A percentile compares a stretch with the other conserved stretches of the same genome.
Evolutionary conservation across 1,140 invertebrate genomes (phyloP).

Genomic region (Laodelphax striatellus): DNA sequence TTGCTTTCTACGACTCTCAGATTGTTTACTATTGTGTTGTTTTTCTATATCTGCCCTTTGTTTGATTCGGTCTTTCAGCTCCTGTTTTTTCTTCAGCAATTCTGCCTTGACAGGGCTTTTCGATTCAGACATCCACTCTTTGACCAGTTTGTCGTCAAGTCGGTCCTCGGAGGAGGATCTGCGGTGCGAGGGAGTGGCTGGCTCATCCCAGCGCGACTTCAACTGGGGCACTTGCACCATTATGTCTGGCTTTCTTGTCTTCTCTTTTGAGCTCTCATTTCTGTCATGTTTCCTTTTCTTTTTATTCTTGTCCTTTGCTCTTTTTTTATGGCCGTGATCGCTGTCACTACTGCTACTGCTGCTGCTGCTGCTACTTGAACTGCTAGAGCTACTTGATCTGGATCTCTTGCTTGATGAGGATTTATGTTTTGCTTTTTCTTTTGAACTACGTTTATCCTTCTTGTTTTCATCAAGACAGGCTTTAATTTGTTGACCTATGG

Average conservation of each 20-base stretch:
- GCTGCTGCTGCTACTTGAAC: background rate
- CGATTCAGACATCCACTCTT: background rate
- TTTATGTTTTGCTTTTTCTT: background rate
- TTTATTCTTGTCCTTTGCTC: background rate
- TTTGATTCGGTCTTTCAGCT: background rate
- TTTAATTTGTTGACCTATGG: background rate
- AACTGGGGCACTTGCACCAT: background rate
- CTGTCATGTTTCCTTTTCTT: background rate
- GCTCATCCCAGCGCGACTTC: background rate
- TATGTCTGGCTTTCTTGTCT: too few species aligned
- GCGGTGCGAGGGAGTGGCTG: background rate
- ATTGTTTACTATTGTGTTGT: background rate
- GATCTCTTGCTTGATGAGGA: background rate
- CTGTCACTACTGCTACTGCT: background rate
- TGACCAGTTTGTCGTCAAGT: background rate
- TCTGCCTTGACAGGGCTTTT: background rate
- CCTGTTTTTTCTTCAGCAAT: background rate
- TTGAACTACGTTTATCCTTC: background rate
- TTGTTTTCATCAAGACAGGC: background rate
- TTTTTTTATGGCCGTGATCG: background rate
- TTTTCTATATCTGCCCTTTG: background rate
- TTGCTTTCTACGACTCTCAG: background rate
- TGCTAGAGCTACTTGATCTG: background rate
- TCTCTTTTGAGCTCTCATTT: background rate
- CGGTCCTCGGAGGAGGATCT: too few species aligned